These are phyloP conservation scores for Parnassius apollo DNA, from an alignment of 2,888 invertebrate genomes.

Conservation along the genomic window DNA sequence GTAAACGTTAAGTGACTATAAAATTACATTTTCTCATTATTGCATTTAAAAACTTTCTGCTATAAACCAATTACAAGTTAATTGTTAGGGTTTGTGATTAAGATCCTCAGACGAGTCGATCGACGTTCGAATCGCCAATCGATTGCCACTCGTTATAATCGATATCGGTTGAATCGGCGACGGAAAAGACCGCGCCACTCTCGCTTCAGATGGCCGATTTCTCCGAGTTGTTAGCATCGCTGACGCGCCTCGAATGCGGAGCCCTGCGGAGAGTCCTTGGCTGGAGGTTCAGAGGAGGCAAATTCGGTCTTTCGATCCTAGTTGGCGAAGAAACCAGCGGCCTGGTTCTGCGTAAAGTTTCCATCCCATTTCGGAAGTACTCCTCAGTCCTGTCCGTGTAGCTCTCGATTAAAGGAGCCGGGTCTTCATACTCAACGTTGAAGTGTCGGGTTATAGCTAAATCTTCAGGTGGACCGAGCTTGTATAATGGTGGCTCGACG, in stretches of 20 bases:
- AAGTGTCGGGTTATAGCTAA: slow-evolving; percentile 86
- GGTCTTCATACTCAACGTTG: slow-evolving; percentile 91
- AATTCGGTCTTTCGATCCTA: slow-evolving; percentile 89
- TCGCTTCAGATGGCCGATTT: slow-evolving; percentile 79
- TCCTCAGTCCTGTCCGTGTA: slow-evolving; percentile 81
- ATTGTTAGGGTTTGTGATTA: background rate
- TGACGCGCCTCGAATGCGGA: slow-evolving; percentile 73
- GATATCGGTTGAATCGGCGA: slow-evolving; percentile 73
- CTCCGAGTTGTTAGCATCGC: slow-evolving; percentile 71
- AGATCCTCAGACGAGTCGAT: slow-evolving; percentile 67
- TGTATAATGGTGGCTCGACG: slow-evolving; percentile 81
- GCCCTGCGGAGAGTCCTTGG: slow-evolving; percentile 75
- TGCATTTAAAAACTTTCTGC: background rate
- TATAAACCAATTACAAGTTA: background rate
- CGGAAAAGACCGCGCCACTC: slow-evolving; percentile 77
- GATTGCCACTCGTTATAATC: slow-evolving; percentile 67
- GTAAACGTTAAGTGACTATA: too few relatives aligned
- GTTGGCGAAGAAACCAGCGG: slow-evolving; percentile 90
- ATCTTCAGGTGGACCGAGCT: slow-evolving; percentile 73
- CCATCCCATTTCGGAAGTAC: slow-evolving; percentile 70
- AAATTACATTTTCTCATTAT: too few relatives aligned
- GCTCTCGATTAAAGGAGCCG: slow-evolving; percentile 87
- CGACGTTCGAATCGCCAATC: slow-evolving; percentile 59
- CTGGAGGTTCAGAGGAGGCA: slow-evolving; percentile 88
- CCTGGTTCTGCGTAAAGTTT: slow-evolving; percentile 77